A percentile compares a stretch with the other conserved stretches of the same genome.
Evolutionary conservation across 2,113 vertebrate genomes (phyloP).

Genomic region (Sebastes schlegelii): DNA sequence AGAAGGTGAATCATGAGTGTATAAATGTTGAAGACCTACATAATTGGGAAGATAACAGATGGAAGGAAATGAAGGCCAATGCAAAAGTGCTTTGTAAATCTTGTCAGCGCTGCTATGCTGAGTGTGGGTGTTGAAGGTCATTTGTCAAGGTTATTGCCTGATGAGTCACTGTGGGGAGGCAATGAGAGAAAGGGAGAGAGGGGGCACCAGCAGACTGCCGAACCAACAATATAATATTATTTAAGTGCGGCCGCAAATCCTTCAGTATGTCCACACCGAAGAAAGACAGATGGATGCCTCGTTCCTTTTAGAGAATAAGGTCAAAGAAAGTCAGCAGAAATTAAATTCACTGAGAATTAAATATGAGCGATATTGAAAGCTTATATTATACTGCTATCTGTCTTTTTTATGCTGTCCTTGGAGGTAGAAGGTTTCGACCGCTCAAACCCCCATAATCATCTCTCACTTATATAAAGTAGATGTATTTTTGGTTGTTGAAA

Average conservation of each 20-base stretch:
- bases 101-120: slow-evolving; percentile 55
- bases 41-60: slow-evolving; percentile 50
- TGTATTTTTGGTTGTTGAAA: slow-evolving; percentile 10
- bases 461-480: not conserved
- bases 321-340: slow-evolving; percentile 26
- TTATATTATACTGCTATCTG: not conserved
- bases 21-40: slow-evolving; percentile 38
- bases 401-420: not conserved
- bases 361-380: slow-evolving; percentile 15
- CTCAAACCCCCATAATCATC: slow-evolving; percentile 11
- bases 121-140: slow-evolving; percentile 71
- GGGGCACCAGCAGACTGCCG: slow-evolving; percentile 30
- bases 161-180: slow-evolving; percentile 66
- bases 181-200: slow-evolving; percentile 44
- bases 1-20: slow-evolving; percentile 45
- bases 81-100: slow-evolving; percentile 64
- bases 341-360: slow-evolving; percentile 22
- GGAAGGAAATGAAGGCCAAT: slow-evolving; percentile 38
- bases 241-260: slow-evolving; percentile 57
- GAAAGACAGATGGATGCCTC: slow-evolving; percentile 43
- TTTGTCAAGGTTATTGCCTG: slow-evolving; percentile 74
- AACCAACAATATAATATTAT: slow-evolving; percentile 53
- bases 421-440: not conserved
- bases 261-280: slow-evolving; percentile 41
- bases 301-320: slow-evolving; percentile 24